Conservation (phyloP, 2,113 vertebrate species). For the Taxidea taxus region DNA sequence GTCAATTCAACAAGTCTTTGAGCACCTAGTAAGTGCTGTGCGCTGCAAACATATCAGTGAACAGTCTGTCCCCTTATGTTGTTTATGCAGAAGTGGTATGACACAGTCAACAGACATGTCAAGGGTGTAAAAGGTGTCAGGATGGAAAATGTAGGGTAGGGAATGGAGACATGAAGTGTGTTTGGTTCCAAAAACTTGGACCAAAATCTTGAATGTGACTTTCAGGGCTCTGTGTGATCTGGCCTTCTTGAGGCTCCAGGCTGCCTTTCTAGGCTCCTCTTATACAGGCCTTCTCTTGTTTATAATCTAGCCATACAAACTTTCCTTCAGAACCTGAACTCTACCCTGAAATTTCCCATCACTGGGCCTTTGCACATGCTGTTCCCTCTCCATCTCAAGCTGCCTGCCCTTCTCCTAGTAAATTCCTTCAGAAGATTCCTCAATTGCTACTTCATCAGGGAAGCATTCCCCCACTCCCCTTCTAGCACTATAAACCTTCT, state of each 20-base stretch:
- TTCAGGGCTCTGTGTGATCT: not conserved
- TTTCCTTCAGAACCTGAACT: not conserved
- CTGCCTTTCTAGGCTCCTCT: not conserved
- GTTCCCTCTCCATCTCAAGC: not conserved
- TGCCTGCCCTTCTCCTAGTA: not conserved
- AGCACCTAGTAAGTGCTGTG: not conserved
- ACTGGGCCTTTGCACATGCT: not conserved
- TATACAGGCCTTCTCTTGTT: not conserved
- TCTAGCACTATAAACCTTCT: not conserved
- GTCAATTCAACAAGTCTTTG: not conserved
- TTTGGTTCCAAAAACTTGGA: not conserved
- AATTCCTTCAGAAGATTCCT: not conserved
- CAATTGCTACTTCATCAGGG: not conserved
- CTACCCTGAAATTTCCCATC: not conserved
- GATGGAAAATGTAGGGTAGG: not conserved
- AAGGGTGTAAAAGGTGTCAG: not conserved
- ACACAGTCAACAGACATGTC: not conserved
- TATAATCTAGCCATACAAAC: not conserved
- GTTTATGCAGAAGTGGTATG: not conserved
- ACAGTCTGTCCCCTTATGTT: not conserved
- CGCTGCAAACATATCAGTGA: not conserved
- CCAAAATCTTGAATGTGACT: not conserved
- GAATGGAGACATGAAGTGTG: not conserved
- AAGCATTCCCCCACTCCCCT: not conserved
- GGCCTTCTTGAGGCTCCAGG: not conserved